Percentiles rank a stretch among this genome's conserved stretches.
These are phyloP conservation scores for Rhombomys opimus DNA, from an alignment of 2,113 vertebrate species.

Conservation along the genomic window DNA sequence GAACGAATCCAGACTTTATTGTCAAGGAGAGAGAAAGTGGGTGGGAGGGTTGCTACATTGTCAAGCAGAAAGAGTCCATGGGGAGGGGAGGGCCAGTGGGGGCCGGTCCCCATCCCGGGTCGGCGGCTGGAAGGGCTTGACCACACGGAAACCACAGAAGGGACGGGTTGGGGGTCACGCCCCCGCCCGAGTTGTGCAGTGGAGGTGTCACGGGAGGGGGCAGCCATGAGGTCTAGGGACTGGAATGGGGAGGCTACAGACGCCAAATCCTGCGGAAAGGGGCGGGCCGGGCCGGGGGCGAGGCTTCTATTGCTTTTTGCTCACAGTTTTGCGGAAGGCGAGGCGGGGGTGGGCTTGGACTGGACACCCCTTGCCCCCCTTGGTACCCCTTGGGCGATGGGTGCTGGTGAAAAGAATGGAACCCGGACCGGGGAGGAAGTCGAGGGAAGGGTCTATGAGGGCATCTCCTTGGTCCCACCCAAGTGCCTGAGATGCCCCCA, in stretches of 20 bases:
- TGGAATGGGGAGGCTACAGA: conserved; percentile 67
- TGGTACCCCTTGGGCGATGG: conserved; percentile 82
- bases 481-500: conserved; percentile 76
- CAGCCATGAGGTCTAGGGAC: conserved; percentile 69
- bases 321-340: conserved; percentile 85
- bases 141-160: conserved; percentile 62
- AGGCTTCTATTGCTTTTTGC: conserved; percentile 84
- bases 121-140: conserved; percentile 59
- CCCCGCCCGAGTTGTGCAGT: conserved; percentile 76
- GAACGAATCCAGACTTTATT: conserved; percentile 83
- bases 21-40: conserved; percentile 51
- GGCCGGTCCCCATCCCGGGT: conserved; percentile 53
- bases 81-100: conserved; percentile 63
- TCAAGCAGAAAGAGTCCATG: conserved; percentile 79
- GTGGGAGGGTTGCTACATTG: conserved; percentile 78
- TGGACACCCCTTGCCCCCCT: conserved; percentile 83
- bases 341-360: conserved; percentile 80
- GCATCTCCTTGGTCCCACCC: conserved; percentile 82
- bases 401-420: conserved; percentile 84
- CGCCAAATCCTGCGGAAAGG: conserved; percentile 69
- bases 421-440: conserved; percentile 70
- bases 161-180: conserved; percentile 42
- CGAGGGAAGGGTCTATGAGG: conserved; percentile 64
- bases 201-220: conserved; percentile 65
- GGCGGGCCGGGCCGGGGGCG: conserved; percentile 55